phyloP scores from a whole-genome alignment of 2,888 invertebrate species.

The Acanthosepion pharaonis region DNA sequence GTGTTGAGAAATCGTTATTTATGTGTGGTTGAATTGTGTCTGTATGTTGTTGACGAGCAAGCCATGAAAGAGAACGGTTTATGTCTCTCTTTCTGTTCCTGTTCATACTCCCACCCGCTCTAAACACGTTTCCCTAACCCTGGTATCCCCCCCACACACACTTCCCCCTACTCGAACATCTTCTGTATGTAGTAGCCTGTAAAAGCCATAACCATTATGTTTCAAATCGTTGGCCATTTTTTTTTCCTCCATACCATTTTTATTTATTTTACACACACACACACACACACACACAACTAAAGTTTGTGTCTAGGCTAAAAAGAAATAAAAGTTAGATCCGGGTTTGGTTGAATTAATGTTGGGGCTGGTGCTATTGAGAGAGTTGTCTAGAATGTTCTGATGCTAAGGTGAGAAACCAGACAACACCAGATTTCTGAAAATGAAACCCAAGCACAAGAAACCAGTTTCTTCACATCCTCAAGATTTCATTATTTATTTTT shows the following conservation, averaged over 20 bases:
- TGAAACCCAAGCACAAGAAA: too few species aligned
- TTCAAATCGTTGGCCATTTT: neutral
- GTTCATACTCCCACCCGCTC: neutral
- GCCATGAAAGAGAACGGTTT: neutral
- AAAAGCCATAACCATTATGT: neutral
- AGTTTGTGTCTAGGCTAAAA: too few species aligned
- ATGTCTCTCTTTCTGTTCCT: neutral
- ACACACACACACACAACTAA: neutral
- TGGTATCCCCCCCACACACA: neutral
- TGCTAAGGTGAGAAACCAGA: neutral
- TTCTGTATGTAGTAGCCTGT: slow-evolving; percentile 9
- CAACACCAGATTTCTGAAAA: neutral
- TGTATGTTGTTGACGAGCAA: neutral
- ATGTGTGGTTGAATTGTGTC: slow-evolving; percentile 33
- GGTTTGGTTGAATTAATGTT: too few species aligned
- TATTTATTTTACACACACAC: neutral
- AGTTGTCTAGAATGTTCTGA: too few species aligned
- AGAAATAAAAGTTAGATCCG: too few species aligned
- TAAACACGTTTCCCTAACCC: neutral
- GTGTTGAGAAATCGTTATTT: slow-evolving; percentile 21
- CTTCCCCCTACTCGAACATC: neutral
- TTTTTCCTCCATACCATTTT: neutral
- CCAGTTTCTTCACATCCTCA: too few species aligned
- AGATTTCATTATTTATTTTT: too few species aligned
- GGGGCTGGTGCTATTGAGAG: too few species aligned